Evolutionary conservation across 2,797 vertebrate genomes (phyloP).

Genomic region (Ctenosaura bakeri): DNA sequence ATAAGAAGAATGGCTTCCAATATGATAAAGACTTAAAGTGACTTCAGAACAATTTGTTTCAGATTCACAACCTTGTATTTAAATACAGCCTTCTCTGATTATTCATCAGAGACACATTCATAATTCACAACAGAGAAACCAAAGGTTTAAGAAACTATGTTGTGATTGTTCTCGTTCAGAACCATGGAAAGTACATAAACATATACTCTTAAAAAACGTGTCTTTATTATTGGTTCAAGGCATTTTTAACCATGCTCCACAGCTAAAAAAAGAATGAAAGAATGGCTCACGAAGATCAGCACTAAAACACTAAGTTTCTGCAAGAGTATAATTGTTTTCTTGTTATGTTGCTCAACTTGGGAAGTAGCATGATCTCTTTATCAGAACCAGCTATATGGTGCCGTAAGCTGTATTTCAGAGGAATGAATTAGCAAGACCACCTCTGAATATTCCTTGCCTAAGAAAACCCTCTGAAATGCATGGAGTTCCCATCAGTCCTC

Average conservation of each 20-base stretch:
- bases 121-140: neutral
- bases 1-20: too few species aligned
- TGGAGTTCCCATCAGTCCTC: too few species aligned
- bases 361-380: neutral
- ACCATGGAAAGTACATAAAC: neutral
- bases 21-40: too few species aligned
- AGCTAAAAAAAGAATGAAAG: neutral
- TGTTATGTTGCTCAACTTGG: neutral
- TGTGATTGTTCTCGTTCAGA: neutral
- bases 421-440: too few species aligned
- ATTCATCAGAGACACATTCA: neutral
- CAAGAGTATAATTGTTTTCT: neutral
- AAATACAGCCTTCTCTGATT: too few species aligned
- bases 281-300: neutral
- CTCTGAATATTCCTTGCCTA: too few species aligned
- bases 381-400: neutral
- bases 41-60: too few species aligned
- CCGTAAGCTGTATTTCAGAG: too few species aligned
- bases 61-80: too few species aligned
- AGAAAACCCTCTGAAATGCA: too few species aligned
- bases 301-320: neutral
- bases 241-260: neutral
- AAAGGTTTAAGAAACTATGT: neutral
- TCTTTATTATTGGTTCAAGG: neutral
- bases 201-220: neutral